phyloP scores from a whole-genome alignment of 2,888 invertebrate genomes.

The Oxyteleia sp. region DNA sequence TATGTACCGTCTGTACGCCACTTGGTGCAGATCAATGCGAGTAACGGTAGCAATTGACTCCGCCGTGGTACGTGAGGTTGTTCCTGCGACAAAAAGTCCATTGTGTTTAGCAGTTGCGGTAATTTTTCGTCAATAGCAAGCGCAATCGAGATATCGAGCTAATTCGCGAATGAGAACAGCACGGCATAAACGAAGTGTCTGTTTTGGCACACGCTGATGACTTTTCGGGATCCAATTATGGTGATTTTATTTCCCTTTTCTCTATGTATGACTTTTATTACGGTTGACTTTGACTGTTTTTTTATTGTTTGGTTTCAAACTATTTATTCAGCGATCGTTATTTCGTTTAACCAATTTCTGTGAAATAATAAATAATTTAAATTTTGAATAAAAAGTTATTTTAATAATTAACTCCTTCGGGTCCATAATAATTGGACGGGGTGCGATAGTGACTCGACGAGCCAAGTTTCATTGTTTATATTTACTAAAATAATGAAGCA shows the following conservation, averaged over 20 bases:
- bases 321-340: too few species aligned
- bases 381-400: too few species aligned
- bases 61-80: conserved; percentile 62
- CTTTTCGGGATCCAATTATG: neutral
- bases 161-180: conserved; percentile 46
- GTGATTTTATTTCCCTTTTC: neutral
- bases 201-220: neutral
- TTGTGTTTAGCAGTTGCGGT: conserved; percentile 77
- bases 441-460: too few species aligned
- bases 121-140: conserved; percentile 75
- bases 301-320: too few species aligned
- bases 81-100: conserved; percentile 72
- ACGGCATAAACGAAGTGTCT: conserved; percentile 1
- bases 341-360: too few species aligned
- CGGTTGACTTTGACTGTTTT: too few species aligned
- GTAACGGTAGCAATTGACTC: conserved; percentile 52
- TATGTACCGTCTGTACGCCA: conserved; percentile 40
- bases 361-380: too few species aligned
- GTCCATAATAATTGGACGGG: too few species aligned
- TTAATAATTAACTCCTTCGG: too few species aligned
- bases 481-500: too few species aligned
- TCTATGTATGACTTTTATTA: too few species aligned
- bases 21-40: conserved; percentile 56
- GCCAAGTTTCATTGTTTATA: too few species aligned
- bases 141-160: conserved; percentile 49